These are phyloP conservation scores for Crotalus horridus DNA, from an alignment of 2,113 vertebrate species.

Conservation along the genomic window DNA sequence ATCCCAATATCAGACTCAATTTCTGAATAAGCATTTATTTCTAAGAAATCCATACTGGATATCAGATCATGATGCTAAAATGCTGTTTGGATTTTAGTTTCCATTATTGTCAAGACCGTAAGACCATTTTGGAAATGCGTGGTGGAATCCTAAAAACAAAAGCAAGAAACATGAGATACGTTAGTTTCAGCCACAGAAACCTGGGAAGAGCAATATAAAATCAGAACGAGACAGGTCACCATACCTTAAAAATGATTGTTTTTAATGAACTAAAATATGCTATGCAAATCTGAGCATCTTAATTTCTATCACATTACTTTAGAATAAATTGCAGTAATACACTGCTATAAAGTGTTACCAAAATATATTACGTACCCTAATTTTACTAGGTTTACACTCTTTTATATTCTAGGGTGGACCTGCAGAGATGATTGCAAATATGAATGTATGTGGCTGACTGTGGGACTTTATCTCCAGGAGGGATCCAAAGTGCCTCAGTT, in stretches of 20 bases:
- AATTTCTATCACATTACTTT: background rate
- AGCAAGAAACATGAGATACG: background rate
- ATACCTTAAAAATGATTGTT: background rate
- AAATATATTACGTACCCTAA: background rate
- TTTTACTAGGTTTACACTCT: background rate
- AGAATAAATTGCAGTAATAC: background rate
- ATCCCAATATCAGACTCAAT: background rate
- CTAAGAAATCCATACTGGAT: background rate
- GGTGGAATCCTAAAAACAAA: background rate
- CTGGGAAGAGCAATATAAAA: background rate
- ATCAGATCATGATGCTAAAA: background rate
- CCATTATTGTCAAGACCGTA: background rate
- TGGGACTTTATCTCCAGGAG: conserved; percentile 85
- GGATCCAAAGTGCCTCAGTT: conserved; percentile 91
- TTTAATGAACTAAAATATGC: background rate
- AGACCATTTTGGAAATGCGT: background rate
- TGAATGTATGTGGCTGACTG: conserved; percentile 94
- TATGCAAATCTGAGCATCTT: background rate
- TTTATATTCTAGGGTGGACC: conserved; percentile 82
- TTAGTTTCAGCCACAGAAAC: background rate
- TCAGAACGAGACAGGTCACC: background rate
- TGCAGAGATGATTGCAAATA: conserved; percentile 91
- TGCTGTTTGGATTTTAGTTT: background rate
- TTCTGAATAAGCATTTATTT: background rate
- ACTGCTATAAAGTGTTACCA: background rate